Base-by-base conservation (phyloP, 2,113 vertebrate genomes). In the Apaloderma vittatum region DNA sequence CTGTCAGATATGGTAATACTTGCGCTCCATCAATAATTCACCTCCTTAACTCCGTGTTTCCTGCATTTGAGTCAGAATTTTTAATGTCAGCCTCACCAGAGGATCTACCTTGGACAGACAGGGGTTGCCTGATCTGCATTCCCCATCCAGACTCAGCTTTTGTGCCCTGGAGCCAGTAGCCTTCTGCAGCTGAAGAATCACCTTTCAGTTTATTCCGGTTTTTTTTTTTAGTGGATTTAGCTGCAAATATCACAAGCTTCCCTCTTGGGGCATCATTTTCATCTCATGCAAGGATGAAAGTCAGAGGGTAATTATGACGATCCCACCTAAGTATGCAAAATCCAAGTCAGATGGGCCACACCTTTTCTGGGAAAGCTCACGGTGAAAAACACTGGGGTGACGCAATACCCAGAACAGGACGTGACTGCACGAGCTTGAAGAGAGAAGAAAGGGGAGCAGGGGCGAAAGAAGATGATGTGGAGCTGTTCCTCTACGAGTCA, bases 1-100 rank as follows among this genome's bases (percentile, higher is more conserved):
- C 93, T 97, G 97, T 95, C 95, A 97, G 96, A 74, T 73, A 94
- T 29, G 86, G 86, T 51, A 92, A 97, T 90, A n/a, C 59, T 49
- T 29, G 49, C 6, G n/a, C 30, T 32, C 70, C 93, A 84, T 85
- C 95, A 81, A 88, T 79, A 96, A 65, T 57, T 70, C 26, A 72
- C 52, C 74, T 78, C 93, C 78, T 66, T 65, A 89, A 32, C 65
- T 94, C 93, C 61, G 2, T 2, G 12, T 46, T 92, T 62, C 71
- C 78, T 27, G 29, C 76, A 49, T 84, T 45, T 57, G 78, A 93
- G 65, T 82, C 2, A 3, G 88, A 88, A 74, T 57, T 89, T 29
- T 83, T 52, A 23, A 90, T 18, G 80, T 15, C 74, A 84, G 74
- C 52, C 57, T 74, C 68, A n/a, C 37, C 30, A 57, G 48, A 61